Conservation (phyloP, 2,888 invertebrate genomes). For the Mythimna ferrago region DNA sequence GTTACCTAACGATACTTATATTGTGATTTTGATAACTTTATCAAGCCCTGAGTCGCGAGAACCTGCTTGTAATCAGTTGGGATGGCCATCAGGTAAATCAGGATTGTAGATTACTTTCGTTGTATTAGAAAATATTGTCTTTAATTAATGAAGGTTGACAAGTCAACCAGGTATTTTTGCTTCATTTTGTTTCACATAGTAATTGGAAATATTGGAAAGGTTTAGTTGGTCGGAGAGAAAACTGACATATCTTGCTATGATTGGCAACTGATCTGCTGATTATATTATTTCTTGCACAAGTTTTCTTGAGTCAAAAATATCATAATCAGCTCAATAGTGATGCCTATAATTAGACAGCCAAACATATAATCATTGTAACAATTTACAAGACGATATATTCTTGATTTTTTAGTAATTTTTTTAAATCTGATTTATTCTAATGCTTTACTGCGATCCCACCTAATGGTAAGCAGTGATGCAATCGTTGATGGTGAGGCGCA, state of each 20-base stretch:
- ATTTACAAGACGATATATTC: too few species aligned
- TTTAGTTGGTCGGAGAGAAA: not conserved
- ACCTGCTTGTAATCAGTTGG: constrained; percentile 52
- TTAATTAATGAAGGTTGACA: constrained; percentile 39
- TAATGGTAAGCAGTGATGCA: too few species aligned
- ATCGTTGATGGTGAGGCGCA: too few species aligned
- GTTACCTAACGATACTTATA: too few species aligned
- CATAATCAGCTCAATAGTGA: not conserved
- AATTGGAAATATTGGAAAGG: not conserved
- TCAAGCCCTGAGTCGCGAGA: not conserved
- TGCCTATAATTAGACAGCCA: not conserved
- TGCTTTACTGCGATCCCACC: too few species aligned
- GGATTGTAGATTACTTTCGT: constrained; percentile 47
- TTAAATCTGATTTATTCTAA: too few species aligned
- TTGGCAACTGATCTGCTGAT: not conserved
- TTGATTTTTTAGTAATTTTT: too few species aligned
- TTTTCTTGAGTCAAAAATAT: not conserved
- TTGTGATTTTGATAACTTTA: too few species aligned
- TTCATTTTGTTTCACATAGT: constrained; percentile 30
- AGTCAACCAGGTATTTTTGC: constrained; percentile 28
- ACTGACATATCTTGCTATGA: not conserved
- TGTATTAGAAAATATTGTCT: constrained; percentile 50
- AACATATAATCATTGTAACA: too few species aligned
- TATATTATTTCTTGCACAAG: too few species aligned
- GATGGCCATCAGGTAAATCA: constrained; percentile 50